phyloP scores from a whole-genome alignment of 1,140 invertebrate genomes.

The Laupala kohalensis region DNA sequence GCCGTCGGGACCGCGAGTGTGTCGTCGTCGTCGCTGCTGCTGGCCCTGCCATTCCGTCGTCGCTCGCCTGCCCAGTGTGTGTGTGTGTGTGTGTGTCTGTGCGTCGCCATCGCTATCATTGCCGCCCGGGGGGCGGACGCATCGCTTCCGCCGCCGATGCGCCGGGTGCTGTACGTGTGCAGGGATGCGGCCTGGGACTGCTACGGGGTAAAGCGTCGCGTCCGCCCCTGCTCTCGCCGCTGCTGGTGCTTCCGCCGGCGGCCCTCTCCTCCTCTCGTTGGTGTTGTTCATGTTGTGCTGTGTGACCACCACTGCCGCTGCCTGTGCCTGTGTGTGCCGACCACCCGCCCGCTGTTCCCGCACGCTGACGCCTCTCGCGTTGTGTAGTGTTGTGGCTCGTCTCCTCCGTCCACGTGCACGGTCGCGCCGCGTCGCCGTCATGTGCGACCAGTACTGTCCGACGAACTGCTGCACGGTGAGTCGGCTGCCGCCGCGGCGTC shows the following conservation, averaged over 20 bases:
- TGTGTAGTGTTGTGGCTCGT: too few relatives aligned
- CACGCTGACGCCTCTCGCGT: too few relatives aligned
- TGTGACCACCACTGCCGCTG: too few relatives aligned
- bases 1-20: neutral
- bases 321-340: too few relatives aligned
- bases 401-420: too few relatives aligned
- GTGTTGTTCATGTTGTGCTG: too few relatives aligned
- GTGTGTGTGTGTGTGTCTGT: neutral
- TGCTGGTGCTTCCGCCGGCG: neutral
- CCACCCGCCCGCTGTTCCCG: too few relatives aligned
- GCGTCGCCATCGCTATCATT: neutral
- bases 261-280: neutral
- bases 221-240: neutral
- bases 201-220: constrained; percentile 2
- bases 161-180: constrained; percentile 3
- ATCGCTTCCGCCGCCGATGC: neutral
- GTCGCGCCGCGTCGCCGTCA: too few relatives aligned
- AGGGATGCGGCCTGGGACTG: constrained; percentile 10
- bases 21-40: neutral
- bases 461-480: too few relatives aligned
- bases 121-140: neutral
- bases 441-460: too few relatives aligned
- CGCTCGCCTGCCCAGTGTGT: neutral
- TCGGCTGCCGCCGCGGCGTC: too few relatives aligned
- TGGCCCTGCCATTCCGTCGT: neutral